Evolutionary conservation across 2,888 invertebrate species (phyloP), one percentile per base, ranked within the genome.

Genomic region (Tetragnatha montana): DNA sequence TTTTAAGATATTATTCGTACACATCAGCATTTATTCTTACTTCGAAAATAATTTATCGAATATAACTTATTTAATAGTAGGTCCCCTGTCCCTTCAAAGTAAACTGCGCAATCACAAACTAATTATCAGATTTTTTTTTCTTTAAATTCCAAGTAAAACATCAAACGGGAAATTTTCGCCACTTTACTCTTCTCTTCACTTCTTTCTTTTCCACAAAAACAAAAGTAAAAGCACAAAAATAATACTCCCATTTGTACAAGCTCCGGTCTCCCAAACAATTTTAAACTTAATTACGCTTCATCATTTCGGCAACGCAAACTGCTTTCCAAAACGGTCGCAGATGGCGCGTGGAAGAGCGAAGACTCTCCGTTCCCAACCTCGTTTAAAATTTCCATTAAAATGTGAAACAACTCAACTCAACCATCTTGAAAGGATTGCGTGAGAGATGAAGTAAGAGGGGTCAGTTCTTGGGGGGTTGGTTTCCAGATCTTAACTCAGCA

Each of bases 241-340:
- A 35, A 35, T 35, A 35, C 35, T 35, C 35, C 35, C 35, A 35
- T 35, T 35, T 35, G 35, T 35, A 35, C 35, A 35, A 35, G 35
- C 35, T 35, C 75, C 47, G 75, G 14, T 47, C 75, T 14, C 12
- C 60, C 10, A 17, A 60, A 60, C 60, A 60, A 76, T 51, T 76
- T 76, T 76, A 17, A 78, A 78, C 51, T 78, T 78, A 78, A 78
- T 78, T 78, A 78, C 22, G 60, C 14, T 19, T 14, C 78, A 14
- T 60, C 60, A 60, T 60, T 78, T 21, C 21, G 2, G 78, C 6
- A 60, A 51, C 60, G 21, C 21, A n/a, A 75, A 47, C 75, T 6
- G 75, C n/a, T 19, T 21, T 78, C 14, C 60, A 19, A 51, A 35
- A 35, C 35, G 35, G 35, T 35, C 2, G 35, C 35, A 35, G 51